A percentile compares a stretch with the other conserved stretches of the same genome.
Conservation (phyloP, 2,888 invertebrate genomes). For the Drosophila greeni region DNA sequence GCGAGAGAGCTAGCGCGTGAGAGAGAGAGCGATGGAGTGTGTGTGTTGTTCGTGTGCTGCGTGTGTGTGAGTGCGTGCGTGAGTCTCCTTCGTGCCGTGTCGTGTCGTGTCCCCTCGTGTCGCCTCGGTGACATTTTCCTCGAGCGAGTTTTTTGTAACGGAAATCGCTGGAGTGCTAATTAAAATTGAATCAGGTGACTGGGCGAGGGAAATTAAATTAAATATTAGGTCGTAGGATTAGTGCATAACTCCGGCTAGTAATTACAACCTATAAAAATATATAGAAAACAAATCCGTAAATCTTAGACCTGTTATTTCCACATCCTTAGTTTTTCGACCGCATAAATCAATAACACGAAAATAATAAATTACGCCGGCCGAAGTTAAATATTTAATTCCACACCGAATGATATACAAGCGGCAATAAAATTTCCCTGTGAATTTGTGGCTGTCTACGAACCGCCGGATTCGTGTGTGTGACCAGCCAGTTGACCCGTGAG, state of each 20-base stretch:
- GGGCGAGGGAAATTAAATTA: conserved; percentile 20
- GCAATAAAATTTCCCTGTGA: conserved; percentile 53
- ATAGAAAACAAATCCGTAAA: conserved; percentile 10
- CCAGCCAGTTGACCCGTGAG: conserved; percentile 38
- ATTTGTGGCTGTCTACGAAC: conserved; percentile 38
- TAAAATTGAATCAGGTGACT: conserved; percentile 32
- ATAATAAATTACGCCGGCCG: conserved; percentile 34
- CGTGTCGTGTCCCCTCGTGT: conserved; percentile 1
- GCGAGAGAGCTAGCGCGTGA: background rate
- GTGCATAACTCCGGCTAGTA: conserved; percentile 25
- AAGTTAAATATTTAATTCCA: conserved; percentile 66
- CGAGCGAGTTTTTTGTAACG: conserved; percentile 43
- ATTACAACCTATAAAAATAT: background rate
- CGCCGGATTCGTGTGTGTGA: conserved; percentile 17
- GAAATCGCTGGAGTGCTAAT: conserved; percentile 51
- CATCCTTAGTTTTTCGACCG: conserved; percentile 5
- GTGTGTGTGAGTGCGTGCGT: conserved; percentile 24
- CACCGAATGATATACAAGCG: conserved; percentile 56
- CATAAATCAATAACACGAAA: conserved; percentile 61
- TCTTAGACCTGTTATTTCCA: conserved; percentile 14
- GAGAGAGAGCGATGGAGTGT: conserved; percentile 11
- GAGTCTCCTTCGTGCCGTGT: conserved; percentile 32
- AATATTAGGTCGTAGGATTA: conserved; percentile 29
- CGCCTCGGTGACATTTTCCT: conserved; percentile 40
- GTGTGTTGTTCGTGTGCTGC: conserved; percentile 12